phyloP scores from a whole-genome alignment of 2,113 vertebrate genomes.

The Barbus barbus region DNA sequence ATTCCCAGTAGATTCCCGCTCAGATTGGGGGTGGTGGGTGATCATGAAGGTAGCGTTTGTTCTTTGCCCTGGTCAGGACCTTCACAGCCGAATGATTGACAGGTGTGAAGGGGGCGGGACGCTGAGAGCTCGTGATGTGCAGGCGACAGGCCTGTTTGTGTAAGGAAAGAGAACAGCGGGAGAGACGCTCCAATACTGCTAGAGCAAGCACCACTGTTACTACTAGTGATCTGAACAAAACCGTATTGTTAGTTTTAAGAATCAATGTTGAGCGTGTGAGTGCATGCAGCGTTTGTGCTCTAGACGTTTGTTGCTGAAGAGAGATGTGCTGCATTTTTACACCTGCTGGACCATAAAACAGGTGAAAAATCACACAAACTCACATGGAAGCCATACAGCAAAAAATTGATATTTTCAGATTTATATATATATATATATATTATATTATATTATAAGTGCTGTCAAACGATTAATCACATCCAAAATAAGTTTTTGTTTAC shows the following conservation, averaged over 20 bases:
- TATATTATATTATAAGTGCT: too few species aligned
- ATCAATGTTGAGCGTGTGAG: background rate
- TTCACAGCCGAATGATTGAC: conserved; percentile 66
- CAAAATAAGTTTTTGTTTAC: too few species aligned
- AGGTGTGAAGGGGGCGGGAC: conserved; percentile 58
- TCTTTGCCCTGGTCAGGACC: conserved; percentile 62
- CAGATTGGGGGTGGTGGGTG: conserved; percentile 55
- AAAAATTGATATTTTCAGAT: too few species aligned
- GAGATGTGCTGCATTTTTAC: too few species aligned
- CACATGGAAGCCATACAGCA: too few species aligned
- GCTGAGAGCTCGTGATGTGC: conserved; percentile 29
- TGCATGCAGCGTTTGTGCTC: background rate
- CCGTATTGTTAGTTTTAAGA: background rate
- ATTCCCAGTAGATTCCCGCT: conserved; percentile 68
- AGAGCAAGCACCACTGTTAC: background rate
- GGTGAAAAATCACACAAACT: too few species aligned
- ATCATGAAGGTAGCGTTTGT: conserved; percentile 76
- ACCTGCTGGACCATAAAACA: too few species aligned
- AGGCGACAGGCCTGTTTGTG: conserved; percentile 55
- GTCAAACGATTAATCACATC: too few species aligned
- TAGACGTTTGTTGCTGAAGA: background rate
- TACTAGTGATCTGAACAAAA: conserved; percentile 59
- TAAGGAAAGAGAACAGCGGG: conserved; percentile 52
- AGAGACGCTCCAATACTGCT: conserved; percentile 23
- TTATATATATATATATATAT: too few species aligned